phyloP scores from a whole-genome alignment of 2,888 invertebrate species.

The Chaitophorus viminalis region DNA sequence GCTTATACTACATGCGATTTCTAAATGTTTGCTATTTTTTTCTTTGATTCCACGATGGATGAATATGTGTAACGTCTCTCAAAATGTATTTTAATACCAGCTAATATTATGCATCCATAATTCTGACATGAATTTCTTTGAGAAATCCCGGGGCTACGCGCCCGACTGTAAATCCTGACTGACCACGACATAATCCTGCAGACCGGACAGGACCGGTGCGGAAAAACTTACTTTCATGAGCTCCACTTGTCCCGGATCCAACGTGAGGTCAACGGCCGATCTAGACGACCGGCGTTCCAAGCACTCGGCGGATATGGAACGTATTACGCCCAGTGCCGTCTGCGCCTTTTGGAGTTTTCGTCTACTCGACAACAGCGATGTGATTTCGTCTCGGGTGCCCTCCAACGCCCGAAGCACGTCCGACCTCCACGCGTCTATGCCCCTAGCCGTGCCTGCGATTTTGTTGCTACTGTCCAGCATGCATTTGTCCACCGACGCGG shows the following conservation, averaged over 20 bases:
- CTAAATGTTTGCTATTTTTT: too few relatives aligned
- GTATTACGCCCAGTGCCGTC: constrained; percentile 24
- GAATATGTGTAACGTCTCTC: too few relatives aligned
- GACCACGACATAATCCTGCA: too few relatives aligned
- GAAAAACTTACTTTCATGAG: constrained; percentile 18
- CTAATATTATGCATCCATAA: too few relatives aligned
- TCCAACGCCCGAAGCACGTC: background rate
- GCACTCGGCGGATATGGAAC: constrained; percentile 48
- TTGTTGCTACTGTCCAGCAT: constrained; percentile 23
- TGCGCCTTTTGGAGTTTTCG: constrained; percentile 2
- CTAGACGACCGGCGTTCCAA: constrained; percentile 39
- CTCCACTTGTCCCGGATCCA: constrained; percentile 50
- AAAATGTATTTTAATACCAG: too few relatives aligned
- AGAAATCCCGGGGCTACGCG: too few relatives aligned
- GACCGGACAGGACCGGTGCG: too few relatives aligned
- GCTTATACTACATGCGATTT: too few relatives aligned
- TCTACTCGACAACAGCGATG: background rate
- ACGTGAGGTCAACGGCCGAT: constrained; percentile 8
- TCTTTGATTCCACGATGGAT: too few relatives aligned
- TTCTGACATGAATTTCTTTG: too few relatives aligned
- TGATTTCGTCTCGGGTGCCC: constrained; percentile 27
- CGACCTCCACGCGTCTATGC: constrained; percentile 21
- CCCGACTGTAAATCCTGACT: too few relatives aligned
- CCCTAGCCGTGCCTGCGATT: background rate
- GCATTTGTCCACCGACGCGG: constrained; percentile 24